phyloP scores from a whole-genome alignment of 2,113 vertebrate species.

The Marmota flaviventris region DNA sequence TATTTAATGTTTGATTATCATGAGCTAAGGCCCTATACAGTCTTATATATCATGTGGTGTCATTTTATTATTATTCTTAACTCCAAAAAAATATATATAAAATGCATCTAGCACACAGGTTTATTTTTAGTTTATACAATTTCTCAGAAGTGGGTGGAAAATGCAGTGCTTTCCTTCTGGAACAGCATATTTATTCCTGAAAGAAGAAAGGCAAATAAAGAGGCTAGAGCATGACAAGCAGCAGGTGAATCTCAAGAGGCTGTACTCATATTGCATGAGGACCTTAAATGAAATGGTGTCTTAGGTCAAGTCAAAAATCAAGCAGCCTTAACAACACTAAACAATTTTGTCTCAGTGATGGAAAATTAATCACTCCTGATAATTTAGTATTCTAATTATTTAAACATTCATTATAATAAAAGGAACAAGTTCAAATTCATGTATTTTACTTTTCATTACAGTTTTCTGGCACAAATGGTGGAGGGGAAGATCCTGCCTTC shows the following conservation, averaged over 20 bases:
- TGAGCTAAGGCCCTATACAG: neutral
- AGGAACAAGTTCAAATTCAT: neutral
- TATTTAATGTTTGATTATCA: neutral
- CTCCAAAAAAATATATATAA: neutral
- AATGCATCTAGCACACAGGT: neutral
- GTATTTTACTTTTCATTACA: slow-evolving; percentile 33
- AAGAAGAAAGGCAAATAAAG: neutral
- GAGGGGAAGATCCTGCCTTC: neutral
- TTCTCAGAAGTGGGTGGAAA: neutral
- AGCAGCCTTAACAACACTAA: neutral
- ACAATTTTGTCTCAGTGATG: neutral
- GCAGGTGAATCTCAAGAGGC: neutral
- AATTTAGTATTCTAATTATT: neutral
- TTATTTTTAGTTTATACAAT: neutral
- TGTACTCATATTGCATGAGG: neutral
- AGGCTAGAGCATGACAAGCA: neutral
- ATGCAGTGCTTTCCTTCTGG: neutral
- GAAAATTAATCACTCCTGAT: neutral
- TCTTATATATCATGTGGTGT: neutral
- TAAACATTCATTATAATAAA: neutral
- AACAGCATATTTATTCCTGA: neutral
- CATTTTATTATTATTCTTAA: neutral
- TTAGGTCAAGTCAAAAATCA: slow-evolving; percentile 3
- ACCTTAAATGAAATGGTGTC: neutral
- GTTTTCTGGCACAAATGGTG: neutral